Conservation (phyloP, 2,888 invertebrate genomes). For the Macrophya annulata region DNA sequence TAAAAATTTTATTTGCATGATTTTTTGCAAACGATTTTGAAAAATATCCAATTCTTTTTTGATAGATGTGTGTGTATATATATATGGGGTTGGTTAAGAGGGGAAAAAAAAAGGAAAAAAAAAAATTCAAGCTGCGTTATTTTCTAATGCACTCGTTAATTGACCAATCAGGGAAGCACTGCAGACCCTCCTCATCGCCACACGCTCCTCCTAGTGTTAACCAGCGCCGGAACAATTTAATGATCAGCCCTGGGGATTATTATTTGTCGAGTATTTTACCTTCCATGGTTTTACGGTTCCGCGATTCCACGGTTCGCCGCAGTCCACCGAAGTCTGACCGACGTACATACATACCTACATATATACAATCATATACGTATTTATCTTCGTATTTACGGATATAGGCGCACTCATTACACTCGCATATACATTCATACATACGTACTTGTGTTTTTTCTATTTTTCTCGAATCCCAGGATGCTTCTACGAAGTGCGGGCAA, state of each 20-base stretch:
- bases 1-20: neutral
- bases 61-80: neutral
- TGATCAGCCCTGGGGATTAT: conserved; percentile 74
- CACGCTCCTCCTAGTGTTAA: conserved; percentile 72
- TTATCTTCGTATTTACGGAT: neutral
- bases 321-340: conserved; percentile 28
- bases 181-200: conserved; percentile 64
- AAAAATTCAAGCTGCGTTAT: conserved; percentile 74
- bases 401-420: neutral
- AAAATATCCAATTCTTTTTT: neutral
- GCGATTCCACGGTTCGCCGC: conserved; percentile 35
- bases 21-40: no score
- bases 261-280: conserved; percentile 68
- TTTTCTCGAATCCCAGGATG: neutral
- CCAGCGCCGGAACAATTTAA: conserved; percentile 78
- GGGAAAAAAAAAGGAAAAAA: neutral
- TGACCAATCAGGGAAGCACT: conserved; percentile 74
- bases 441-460: neutral
- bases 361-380: neutral
- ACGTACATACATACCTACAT: neutral
- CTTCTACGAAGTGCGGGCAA: neutral
- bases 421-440: neutral
- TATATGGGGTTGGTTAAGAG: neutral
- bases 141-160: conserved; percentile 78
- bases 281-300: conserved; percentile 61